Conservation (phyloP, 1,140 invertebrate genomes). For the Harpegnathos saltator region DNA sequence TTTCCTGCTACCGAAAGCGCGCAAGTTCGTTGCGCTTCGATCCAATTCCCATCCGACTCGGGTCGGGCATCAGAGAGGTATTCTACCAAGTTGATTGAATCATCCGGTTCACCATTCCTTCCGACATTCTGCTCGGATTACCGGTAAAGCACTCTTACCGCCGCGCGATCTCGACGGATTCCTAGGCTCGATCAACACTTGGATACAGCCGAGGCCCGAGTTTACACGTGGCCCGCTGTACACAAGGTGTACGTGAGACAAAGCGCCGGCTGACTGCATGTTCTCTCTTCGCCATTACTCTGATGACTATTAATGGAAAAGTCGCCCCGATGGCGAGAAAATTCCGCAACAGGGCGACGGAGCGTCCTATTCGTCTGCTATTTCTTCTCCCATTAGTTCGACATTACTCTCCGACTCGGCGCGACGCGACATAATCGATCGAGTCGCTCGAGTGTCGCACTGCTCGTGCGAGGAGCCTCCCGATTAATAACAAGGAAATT, state of each 20-base stretch:
- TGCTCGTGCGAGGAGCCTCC: no score
- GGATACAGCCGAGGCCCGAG: constrained; percentile 7
- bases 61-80: constrained; percentile 40
- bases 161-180: constrained; percentile 57
- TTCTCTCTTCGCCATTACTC: constrained; percentile 1
- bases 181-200: constrained; percentile 68
- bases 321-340: not conserved
- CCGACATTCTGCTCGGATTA: constrained; percentile 47
- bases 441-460: no score
- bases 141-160: constrained; percentile 59
- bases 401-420: no score
- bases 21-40: constrained; percentile 54
- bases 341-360: not conserved
- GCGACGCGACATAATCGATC: no score
- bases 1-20: no score
- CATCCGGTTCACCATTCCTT: constrained; percentile 61
- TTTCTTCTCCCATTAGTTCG: not conserved
- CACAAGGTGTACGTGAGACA: constrained; percentile 30
- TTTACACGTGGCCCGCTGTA: constrained; percentile 37
- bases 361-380: not conserved
- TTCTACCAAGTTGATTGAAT: constrained; percentile 61
- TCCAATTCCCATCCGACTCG: constrained; percentile 52
- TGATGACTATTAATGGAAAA: constrained; percentile 47
- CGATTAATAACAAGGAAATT: no score
- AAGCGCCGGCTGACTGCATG: constrained; percentile 3